Evolutionary conservation across 2,797 vertebrate genomes (phyloP), one percentile per base, ranked within the genome.

Genomic region (Mallotus villosus): DNA sequence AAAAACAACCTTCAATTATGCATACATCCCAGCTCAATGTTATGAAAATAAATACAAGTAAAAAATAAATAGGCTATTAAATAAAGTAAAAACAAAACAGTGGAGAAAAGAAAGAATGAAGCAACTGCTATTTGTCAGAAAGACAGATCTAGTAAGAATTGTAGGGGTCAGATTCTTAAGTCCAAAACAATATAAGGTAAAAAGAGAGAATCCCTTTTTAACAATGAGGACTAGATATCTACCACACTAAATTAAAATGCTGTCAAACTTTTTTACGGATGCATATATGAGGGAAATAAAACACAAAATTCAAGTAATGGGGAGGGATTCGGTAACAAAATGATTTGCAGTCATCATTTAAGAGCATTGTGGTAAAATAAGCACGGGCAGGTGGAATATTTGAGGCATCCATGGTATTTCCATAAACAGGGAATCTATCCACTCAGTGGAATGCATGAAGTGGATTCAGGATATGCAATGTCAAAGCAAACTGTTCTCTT

Each of bases 21-120:
- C 76, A 75, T 73, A 90, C 84, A 91, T 91, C 88, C 89, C 85
- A 91, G 83, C 87, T 93, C 91, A 91, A 85, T 89, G 87, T 91
- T 87, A 83, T 82, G 78, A 87, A 87, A 90, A 94, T 94, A 94
- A 94, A 94, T 94, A 93, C 81, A 85, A 88, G 83, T 83, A 84
- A 81, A 93, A 93, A 93, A 94, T 94, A 94, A 94, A 94, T 93
- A 93, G 68, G 87, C 88, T 92, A 91, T 94, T 94, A 94, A 94
- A 94, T 94, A 92, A 90, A 74, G 79, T 88, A 90, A 90, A 93
- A 91, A 91, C 84, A 90, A 83, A 53, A 84, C 11, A 14, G 41
- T 46, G 79, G 75, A 76, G 83, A 88, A 86, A 78, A 57, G 68
- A 75, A 82, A 65, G 49, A 65, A 46, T 77, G 67, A 78, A 79